Evolutionary conservation across 2,797 vertebrate species (phyloP), one percentile per base, ranked within the genome.

Genomic region (Enoplosus armatus): DNA sequence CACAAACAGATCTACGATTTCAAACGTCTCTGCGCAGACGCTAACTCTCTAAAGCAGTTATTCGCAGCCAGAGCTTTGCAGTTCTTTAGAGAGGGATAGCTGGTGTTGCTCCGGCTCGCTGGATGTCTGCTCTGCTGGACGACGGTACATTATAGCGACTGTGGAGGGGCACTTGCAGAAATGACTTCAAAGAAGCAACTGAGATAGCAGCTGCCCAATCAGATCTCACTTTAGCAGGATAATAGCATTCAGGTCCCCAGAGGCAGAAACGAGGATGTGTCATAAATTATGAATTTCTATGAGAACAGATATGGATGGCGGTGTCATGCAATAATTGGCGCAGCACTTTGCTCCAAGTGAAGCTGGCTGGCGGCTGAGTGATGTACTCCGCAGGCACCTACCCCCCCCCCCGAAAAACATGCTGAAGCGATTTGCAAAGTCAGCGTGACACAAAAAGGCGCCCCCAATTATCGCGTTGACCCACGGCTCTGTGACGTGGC

Each of bases 201-300:
- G 62, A 82, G 87, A 93, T 88, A 83, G 83, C 82, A 90, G 87
- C 86, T 88, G 87, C 83, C 88, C 90, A 91, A 91, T 94, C 88
- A 87, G 81, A 92, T 92, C 79, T 85, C 83, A 87, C 81, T 90
- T 90, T 72, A 82, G 86, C 64, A 43, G 62, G 76, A 90, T 91
- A 91, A 91, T 90, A 79, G 87, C 86, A 84, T 88, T 85, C 82
- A 79, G 74, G 58, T 88, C 86, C 91, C 90, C 61, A 63, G 79
- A 85, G 89, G 84, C 80, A 77, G 84, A 73, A 68, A 72, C 26
- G 72, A 87, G 87, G 81, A 87, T 87, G 89, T 87, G 85, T 90
- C 83, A 93, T 94, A 90, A 93, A 93, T 93, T 90, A 92, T 91
- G 75, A 86, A 89, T 92, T 89, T 93, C 82, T 78, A 78, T 75